Base-by-base conservation (phyloP, 2,888 invertebrate genomes). In the Crioceris asparagi region DNA sequence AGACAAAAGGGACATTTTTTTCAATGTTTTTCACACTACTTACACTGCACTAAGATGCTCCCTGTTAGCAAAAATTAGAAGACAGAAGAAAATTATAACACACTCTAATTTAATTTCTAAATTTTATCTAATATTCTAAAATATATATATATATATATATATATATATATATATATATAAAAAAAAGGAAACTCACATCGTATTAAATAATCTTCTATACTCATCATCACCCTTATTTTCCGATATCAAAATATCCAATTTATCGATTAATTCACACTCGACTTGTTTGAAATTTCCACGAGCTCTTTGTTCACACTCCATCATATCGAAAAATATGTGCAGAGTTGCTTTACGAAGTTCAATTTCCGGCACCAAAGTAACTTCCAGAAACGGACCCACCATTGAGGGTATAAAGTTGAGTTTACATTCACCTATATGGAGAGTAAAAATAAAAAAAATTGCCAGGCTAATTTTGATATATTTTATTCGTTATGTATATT, bases 211-310 rank as follows among this genome's bases (percentile, higher is more conserved):
- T 44, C 87, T 77, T 41, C 88, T 72, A 59, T 93, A 94, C 57
- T 92, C 88, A 56, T 88, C 87, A 53, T 94, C 93, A 0, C 93
- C 93, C 58, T 92, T 90, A 61, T 91, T 90, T 56, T 91, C 87
- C 40, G 90, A 90, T 30, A 94, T 86, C 17, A 92, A 68, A 45
- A 88, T 83, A 66, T 94, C 94, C 49, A 93, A 67, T 59, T 93
- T 92, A 58, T 94, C 93, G 34, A 94, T 93, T 3, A 96, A 67
- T 50, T 93, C 92, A 14, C 87, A 87, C 59, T 94, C 94, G 2
- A 94, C 91, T 55, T 88, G 75, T 40, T 86, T 77, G 49, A 93
- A 93, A 47, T 87, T 85, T 0, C 91, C 91, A 0, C 84, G 76
- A 2, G 80, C 77, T 56, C 71, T 70, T 41, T 84, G 81, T 57